Percentiles rank a stretch among this genome's conserved stretches.
Conservation (phyloP, 2,113 vertebrate species). For the Terrapene triunguis region DNA sequence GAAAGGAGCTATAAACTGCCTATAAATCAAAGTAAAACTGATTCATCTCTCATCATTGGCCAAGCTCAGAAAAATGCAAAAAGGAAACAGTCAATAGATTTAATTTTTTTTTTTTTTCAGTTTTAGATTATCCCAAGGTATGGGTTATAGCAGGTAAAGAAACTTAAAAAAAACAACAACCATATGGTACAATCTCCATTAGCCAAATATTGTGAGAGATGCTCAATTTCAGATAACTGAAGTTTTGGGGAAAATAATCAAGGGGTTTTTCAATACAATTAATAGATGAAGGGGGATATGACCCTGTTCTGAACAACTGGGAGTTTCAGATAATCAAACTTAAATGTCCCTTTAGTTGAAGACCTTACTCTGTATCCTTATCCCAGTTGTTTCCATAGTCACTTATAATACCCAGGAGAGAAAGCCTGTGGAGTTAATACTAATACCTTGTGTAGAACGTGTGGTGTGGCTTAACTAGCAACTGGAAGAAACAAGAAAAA, state of each 20-base stretch:
- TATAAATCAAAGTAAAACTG: not conserved
- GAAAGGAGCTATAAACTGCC: slow-evolving; percentile 8
- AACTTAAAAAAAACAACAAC: not conserved
- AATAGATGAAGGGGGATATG: not conserved
- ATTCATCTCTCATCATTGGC: not conserved
- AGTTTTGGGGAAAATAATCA: not conserved
- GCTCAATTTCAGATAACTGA: not conserved
- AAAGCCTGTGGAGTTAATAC: not conserved
- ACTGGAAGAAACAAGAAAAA: not conserved
- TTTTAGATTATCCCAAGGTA: not conserved
- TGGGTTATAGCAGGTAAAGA: not conserved
- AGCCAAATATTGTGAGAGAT: not conserved
- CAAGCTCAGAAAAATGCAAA: not conserved
- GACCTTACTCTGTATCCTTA: not conserved
- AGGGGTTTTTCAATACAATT: not conserved
- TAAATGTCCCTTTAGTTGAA: not conserved
- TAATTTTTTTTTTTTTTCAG: not conserved
- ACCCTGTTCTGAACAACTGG: not conserved
- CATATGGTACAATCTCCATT: not conserved
- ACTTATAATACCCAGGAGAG: not conserved
- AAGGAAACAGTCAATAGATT: not conserved
- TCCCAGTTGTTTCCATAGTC: not conserved
- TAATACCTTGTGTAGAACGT: not conserved
- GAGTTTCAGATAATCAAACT: not conserved
- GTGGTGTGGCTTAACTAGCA: not conserved